Conservation (phyloP, 2,888 invertebrate genomes). For the Lochmaea crataegi region DNA sequence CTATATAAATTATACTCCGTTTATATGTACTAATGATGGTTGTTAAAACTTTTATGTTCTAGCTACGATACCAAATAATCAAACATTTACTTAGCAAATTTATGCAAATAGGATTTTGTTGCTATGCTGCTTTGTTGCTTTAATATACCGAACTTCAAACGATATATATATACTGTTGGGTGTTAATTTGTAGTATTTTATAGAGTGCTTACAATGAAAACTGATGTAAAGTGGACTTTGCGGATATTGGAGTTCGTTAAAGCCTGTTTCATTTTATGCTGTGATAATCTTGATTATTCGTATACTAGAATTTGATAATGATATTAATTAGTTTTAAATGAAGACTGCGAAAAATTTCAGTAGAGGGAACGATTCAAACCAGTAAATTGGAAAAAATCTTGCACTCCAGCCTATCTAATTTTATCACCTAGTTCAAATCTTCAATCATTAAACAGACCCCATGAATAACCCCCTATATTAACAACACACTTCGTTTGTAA, state of each 20-base stretch:
- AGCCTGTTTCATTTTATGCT: background rate
- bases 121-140: background rate
- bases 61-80: constrained; percentile 15
- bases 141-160: background rate
- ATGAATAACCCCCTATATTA: too few relatives aligned
- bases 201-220: background rate
- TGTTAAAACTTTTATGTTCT: constrained; percentile 6
- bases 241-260: background rate
- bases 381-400: too few relatives aligned
- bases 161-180: background rate
- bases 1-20: constrained; percentile 9
- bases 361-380: too few relatives aligned
- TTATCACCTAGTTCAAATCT: too few relatives aligned
- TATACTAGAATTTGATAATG: too few relatives aligned
- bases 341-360: too few relatives aligned
- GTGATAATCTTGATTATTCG: background rate
- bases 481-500: too few relatives aligned
- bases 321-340: too few relatives aligned
- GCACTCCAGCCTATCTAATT: too few relatives aligned
- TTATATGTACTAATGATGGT: constrained; percentile 11
- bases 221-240: background rate
- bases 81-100: constrained; percentile 10
- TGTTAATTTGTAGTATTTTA: background rate
- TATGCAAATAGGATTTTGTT: constrained; percentile 1
- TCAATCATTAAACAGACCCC: too few relatives aligned